Base-by-base conservation (phyloP, 2,797 vertebrate genomes). In the Pempheris klunzingeri region DNA sequence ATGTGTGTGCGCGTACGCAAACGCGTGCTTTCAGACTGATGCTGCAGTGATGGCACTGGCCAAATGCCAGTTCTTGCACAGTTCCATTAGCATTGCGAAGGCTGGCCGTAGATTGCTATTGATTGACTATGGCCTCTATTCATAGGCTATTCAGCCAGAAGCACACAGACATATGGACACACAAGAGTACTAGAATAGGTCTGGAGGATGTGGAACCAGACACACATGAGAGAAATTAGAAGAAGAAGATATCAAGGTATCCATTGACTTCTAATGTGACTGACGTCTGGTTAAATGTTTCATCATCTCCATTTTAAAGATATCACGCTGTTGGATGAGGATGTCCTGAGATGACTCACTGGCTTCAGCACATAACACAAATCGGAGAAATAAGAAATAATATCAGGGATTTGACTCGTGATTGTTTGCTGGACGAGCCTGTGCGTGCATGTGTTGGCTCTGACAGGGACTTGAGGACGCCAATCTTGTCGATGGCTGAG, bases 21-120 rank as follows among this genome's bases (percentile, higher is more conserved):
- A 36, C 10, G 20, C 75, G 55, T 44, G 50, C 69, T 67, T 72
- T 72, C 71, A 84, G 77, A 62, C 77, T 73, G 80, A 88, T 89
- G 86, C 88, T 84, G 75, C 80, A 84, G 77, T 80, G 87, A 88
- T 81, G 83, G 86, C 58, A 58, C 81, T 89, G 90, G 92, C 87
- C 80, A 79, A 57, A 83, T 87, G 91, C 92, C 93, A 93, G 76
- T 81, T 87, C 82, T 74, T 83, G 82, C 87, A 87, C 78, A 87
- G 79, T 91, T 90, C 90, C 89, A 94, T 94, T 94, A 94, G 88
- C 91, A 93, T 94, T 85, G 88, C 66, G 75, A 89, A 87, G 72
- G 74, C 90, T 84, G 88, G 64, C 87, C 84, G 90, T 88, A 93
- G 95, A 95, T 94, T 94, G 93, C 91, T 94, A 95, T 95, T 94